These are phyloP conservation scores for Cephus runcator DNA, from an alignment of 2,888 invertebrate species.

Conservation along the genomic window DNA sequence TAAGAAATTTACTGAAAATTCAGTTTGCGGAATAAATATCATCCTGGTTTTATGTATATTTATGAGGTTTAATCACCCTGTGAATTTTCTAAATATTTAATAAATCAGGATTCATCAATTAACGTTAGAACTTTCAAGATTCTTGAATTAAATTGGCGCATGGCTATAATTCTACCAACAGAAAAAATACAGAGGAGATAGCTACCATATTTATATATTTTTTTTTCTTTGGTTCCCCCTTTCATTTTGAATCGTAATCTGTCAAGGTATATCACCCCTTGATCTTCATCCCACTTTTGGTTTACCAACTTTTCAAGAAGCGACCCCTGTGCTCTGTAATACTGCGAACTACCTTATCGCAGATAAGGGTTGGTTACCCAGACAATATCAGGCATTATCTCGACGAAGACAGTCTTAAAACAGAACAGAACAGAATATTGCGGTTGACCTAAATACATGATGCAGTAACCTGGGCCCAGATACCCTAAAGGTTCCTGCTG, in stretches of 20 bases:
- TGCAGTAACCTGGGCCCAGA: constrained; percentile 6
- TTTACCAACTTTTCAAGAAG: constrained; percentile 2
- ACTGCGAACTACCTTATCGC: neutral
- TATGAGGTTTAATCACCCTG: neutral
- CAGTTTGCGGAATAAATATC: no score
- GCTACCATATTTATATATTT: neutral
- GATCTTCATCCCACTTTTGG: constrained; percentile 7
- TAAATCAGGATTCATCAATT: neutral
- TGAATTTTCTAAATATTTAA: neutral
- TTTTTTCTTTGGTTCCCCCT: neutral
- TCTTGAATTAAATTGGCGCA: neutral
- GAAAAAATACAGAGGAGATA: neutral
- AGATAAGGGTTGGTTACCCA: constrained; percentile 1
- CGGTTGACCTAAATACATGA: constrained; percentile 17
- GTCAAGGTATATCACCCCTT: neutral
- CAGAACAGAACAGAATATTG: neutral
- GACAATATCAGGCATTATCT: neutral
- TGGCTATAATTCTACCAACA: neutral
- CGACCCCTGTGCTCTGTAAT: neutral
- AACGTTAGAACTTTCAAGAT: neutral
- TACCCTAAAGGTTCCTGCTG: constrained; percentile 5
- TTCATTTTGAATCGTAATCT: neutral
- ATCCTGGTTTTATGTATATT: no score
- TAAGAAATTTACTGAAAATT: no score
- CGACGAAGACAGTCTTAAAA: neutral